Evolutionary conservation across 2,888 invertebrate genomes (phyloP), one percentile per base, ranked within the genome.

Genomic region (Zelleria hepariella): DNA sequence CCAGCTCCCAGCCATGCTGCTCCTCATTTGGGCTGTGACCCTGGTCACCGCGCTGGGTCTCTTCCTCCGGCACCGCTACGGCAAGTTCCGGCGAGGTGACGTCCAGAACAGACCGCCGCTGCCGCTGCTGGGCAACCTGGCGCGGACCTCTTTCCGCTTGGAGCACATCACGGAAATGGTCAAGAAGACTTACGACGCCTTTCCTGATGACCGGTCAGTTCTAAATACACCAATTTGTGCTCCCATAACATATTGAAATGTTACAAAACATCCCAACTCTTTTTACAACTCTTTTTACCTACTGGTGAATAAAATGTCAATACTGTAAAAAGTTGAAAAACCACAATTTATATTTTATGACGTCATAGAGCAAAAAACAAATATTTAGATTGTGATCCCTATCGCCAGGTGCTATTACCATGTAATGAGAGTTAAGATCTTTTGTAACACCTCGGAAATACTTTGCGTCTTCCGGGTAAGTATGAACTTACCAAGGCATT

Each of bases 131-230:
- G 75, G 75, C 0, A 71, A 70, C 59, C 67, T 68, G 68, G 10
- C 53, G 8, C 57, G 59, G 0, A 42, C 72, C 0, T 0, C 73
- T 0, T 32, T 71, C 0, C 66, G 69, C 0, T 58, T 57, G 7
- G 66, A 71, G 2, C 74, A 75, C 52, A 62, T 77, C n/a, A 55
- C 65, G 5, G 69, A 71, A 0, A 61, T 69, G 0, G 23, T 72
- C 0, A 15, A 62, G 0, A 65, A 53, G 2, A 32, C 66, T 1
- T 81, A 77, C 61, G 57, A 64, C 0, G 23, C 58, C 0, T 77
- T 69, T 56, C 67, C 72, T 0, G 68, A 68, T 1, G 68, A 75
- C 60, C 76, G 71, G 83, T 81, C 57, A 60, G 61, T 59, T 1
- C 2, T 15, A 42, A n/a, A n/a, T n/a, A n/a, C n/a, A n/a, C 42